A percentile compares a stretch with the other conserved stretches of the same genome.
Conservation (phyloP, 92 coral and sea anemone genomes). For the Zoanthus solanderi region DNA sequence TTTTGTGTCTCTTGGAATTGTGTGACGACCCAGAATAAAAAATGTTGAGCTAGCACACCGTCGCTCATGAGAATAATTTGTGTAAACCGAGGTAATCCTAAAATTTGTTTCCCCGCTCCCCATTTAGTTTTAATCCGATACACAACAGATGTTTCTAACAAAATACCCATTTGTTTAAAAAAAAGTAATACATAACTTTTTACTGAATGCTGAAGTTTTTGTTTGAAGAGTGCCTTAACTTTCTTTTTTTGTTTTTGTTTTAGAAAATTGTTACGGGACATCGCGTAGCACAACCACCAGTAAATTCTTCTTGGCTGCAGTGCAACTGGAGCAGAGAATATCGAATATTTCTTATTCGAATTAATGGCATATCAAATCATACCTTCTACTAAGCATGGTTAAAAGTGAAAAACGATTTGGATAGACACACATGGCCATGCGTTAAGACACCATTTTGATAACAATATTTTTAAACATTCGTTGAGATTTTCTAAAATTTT, state of each 20-base stretch:
- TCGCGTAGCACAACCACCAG: not conserved
- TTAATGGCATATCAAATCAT: not conserved
- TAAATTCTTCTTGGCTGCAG: constrained; percentile 1
- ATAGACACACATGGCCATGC: not conserved
- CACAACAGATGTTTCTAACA: too few relatives aligned
- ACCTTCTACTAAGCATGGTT: not conserved
- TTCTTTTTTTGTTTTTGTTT: not conserved
- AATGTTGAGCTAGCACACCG: too few relatives aligned
- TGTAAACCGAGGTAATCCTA: too few relatives aligned
- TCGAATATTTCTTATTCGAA: not conserved
- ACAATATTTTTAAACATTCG: not conserved
- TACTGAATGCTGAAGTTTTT: not conserved
- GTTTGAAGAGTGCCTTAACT: not conserved
- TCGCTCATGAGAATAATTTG: too few relatives aligned
- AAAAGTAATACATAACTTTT: too few relatives aligned
- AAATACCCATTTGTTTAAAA: too few relatives aligned
- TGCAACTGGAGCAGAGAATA: not conserved
- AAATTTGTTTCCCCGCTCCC: too few relatives aligned
- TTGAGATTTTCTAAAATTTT: too few relatives aligned
- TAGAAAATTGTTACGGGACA: constrained; percentile 21
- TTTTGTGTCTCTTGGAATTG: too few relatives aligned
- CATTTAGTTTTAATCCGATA: too few relatives aligned
- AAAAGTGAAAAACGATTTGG: not conserved
- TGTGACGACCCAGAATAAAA: too few relatives aligned
- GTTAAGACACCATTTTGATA: not conserved